phyloP scores from a whole-genome alignment of 2,113 vertebrate species.

The Toxotes jaculatrix region DNA sequence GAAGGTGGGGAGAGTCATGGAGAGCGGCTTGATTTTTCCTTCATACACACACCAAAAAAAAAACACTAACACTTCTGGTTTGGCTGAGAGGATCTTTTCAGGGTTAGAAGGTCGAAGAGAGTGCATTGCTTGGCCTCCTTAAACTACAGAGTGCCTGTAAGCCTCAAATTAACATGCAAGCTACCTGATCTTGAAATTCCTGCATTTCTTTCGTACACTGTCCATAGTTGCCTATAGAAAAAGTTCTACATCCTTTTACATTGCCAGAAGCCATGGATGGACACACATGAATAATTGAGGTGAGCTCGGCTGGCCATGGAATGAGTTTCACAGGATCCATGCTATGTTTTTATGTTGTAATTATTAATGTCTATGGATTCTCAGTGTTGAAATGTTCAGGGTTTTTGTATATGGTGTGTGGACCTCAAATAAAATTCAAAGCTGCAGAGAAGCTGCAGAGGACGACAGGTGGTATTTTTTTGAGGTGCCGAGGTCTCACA shows the following conservation, averaged over 20 bases:
- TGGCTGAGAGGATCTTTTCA: constrained; percentile 1
- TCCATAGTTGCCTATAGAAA: too few species aligned
- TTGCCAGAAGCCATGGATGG: neutral
- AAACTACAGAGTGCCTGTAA: neutral
- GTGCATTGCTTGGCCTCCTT: neutral
- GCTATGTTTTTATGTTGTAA: too few species aligned
- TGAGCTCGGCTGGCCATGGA: too few species aligned
- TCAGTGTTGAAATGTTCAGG: too few species aligned
- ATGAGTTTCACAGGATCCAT: too few species aligned
- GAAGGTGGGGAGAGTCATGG: neutral
- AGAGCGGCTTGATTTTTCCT: constrained; percentile 22
- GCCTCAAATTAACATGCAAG: neutral
- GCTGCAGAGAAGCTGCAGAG: too few species aligned
- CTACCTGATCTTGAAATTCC: neutral
- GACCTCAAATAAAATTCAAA: too few species aligned
- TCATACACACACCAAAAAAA: neutral
- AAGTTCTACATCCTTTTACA: neutral
- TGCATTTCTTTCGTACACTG: neutral
- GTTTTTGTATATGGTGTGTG: too few species aligned
- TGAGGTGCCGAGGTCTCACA: neutral
- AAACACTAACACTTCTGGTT: constrained; percentile 37
- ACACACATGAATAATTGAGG: neutral
- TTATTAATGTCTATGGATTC: too few species aligned
- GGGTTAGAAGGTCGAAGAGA: constrained; percentile 43
- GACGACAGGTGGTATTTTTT: neutral